These are phyloP conservation scores for Pissodes strobi DNA, from an alignment of 1,140 invertebrate species.

Conservation along the genomic window DNA sequence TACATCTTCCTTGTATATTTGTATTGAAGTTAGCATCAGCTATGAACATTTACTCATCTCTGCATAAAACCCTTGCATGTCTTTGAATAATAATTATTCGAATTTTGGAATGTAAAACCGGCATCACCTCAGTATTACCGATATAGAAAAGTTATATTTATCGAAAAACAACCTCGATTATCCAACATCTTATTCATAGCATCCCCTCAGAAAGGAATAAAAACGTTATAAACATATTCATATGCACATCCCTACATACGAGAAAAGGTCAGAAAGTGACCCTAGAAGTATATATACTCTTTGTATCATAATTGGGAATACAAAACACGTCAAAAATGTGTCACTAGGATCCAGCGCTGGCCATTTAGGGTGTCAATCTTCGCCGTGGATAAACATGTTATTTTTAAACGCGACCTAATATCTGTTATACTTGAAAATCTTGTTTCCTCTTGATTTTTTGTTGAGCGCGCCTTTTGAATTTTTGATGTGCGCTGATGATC, in stretches of 20 bases:
- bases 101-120: too few species aligned
- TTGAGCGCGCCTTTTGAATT: slow-evolving; percentile 9
- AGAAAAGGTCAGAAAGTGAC: slow-evolving; percentile 34
- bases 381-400: slow-evolving; percentile 36
- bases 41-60: too few species aligned
- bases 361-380: slow-evolving; percentile 38
- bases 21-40: too few species aligned
- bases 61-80: too few species aligned
- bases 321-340: slow-evolving; percentile 46
- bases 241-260: slow-evolving; percentile 19
- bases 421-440: slow-evolving; percentile 33
- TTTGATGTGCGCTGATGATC: background rate
- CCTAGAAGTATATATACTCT: slow-evolving; percentile 29
- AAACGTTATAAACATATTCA: slow-evolving; percentile 32
- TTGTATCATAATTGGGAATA: slow-evolving; percentile 45
- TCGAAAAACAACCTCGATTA: too few species aligned
- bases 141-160: too few species aligned
- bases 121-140: too few species aligned
- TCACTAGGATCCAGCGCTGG: slow-evolving; percentile 35
- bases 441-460: slow-evolving; percentile 24
- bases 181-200: background rate
- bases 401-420: slow-evolving; percentile 25
- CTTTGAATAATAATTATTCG: too few species aligned
- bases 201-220: background rate
- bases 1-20: too few species aligned